phyloP scores from a whole-genome alignment of 35 echinoderm and acorn worm species.

The Strongylocentrotus purpuratus region DNA sequence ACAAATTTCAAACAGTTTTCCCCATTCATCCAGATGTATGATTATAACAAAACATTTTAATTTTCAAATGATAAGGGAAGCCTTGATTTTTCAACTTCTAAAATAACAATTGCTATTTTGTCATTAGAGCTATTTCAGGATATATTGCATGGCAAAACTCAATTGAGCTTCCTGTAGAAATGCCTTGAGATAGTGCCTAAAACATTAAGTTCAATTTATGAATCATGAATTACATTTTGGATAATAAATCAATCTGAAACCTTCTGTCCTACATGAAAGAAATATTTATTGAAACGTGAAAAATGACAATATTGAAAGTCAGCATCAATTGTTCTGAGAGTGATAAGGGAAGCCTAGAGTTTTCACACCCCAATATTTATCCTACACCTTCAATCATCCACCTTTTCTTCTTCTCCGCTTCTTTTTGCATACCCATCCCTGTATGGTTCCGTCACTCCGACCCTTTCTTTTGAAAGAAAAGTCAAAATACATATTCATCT shows the following conservation, averaged over 20 bases:
- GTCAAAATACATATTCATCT: neutral
- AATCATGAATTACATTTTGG: no score
- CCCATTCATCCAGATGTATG: no score
- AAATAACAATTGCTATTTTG: no score
- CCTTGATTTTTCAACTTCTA: no score
- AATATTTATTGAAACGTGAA: neutral
- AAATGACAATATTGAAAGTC: neutral
- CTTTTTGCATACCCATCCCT: neutral
- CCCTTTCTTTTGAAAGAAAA: neutral
- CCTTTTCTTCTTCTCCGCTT: neutral
- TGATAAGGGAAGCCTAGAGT: neutral
- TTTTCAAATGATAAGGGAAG: no score
- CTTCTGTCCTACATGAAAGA: neutral
- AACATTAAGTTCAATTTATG: no score
- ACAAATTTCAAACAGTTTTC: no score
- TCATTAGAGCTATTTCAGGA: no score
- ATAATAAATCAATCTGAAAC: no score
- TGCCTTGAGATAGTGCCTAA: no score
- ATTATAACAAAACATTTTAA: no score
- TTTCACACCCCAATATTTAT: neutral
- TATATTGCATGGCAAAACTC: no score
- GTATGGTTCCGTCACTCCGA: neutral
- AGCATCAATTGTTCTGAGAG: neutral
- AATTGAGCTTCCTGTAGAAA: neutral
- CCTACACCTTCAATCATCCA: neutral